Evolutionary conservation across 2,797 vertebrate species (phyloP), one percentile per base, ranked within the genome.

Genomic region (Falco cherrug): DNA sequence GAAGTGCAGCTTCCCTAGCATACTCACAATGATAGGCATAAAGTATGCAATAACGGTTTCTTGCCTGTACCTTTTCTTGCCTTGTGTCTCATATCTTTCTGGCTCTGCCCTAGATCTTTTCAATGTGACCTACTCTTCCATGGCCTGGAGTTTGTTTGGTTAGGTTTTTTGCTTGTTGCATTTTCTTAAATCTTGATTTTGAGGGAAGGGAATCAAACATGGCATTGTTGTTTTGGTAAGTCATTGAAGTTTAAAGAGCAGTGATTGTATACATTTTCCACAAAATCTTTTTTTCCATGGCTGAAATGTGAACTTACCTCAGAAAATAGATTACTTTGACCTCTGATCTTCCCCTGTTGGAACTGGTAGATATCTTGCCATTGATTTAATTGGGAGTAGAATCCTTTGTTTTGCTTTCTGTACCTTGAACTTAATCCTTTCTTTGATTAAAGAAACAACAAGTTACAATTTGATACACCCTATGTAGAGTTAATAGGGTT

Each of bases 241-340:
- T 89, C 78, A 80, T 48, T 95, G 87, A 95, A 84, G 75, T 94
- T 91, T 95, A 84, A 90, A 93, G 56, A 91, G 61, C 48, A 65
- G 75, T 76, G 91, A 79, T 51, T 65, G 33, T 84, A 87, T 94
- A 71, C 69, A 74, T 39, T 54, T 79, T 77, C 82, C 82, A 85
- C 59, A 53, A 95, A 91, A 75, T 88, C 68, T 70, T 79, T 78
- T 45, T 86, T 93, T 87, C 77, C 43, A 33, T 2, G 5, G 50
- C 67, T 96, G 95, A 95, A 97, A 93, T 5, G 1, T 84, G 96
- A 96, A 53, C 81, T 70, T 77, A 60, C 50, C 73, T 92, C 53
- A 45, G 90, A 79, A 96, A 92, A 88, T 35, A 41, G 56, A 93
- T 94, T 93, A 35, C 11, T 96, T 97, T 95, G 87, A 94, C 85